These are phyloP conservation scores for Rotaria sp. DNA, from an alignment of 2,888 invertebrate species.

Conservation along the genomic window DNA sequence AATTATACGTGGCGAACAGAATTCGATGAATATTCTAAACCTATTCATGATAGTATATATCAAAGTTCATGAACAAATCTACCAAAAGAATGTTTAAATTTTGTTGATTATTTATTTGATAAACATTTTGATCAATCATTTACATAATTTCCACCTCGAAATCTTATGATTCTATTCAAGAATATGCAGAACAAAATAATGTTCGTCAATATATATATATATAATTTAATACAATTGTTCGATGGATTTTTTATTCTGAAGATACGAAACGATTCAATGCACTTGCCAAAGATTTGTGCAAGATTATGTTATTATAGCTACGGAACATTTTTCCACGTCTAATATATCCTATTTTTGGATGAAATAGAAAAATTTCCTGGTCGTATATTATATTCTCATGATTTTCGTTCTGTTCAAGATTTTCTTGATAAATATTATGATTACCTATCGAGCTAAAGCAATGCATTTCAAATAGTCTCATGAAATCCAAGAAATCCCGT, in stretches of 20 bases:
- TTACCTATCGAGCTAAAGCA: slow-evolving; percentile 36
- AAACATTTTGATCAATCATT: slow-evolving; percentile 38
- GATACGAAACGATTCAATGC: not conserved
- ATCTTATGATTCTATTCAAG: not conserved
- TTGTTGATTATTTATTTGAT: slow-evolving; percentile 38
- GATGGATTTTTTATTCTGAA: not conserved
- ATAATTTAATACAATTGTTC: not conserved
- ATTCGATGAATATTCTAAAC: slow-evolving; percentile 32
- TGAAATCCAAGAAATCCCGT: slow-evolving; percentile 37
- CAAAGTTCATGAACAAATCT: slow-evolving; percentile 35
- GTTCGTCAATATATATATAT: not conserved
- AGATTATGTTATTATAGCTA: slow-evolving; percentile 35
- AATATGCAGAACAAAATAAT: not conserved
- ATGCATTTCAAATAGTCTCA: slow-evolving; percentile 41
- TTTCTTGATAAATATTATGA: slow-evolving; percentile 9
- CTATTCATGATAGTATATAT: slow-evolving; percentile 39
- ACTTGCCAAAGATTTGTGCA: not conserved
- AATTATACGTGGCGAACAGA: slow-evolving; percentile 41
- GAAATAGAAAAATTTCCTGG: slow-evolving; percentile 20
- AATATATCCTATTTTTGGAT: slow-evolving; percentile 1
- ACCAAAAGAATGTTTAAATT: slow-evolving; percentile 41
- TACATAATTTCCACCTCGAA: slow-evolving; percentile 36
- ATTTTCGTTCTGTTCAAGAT: not conserved
- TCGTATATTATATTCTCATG: slow-evolving; percentile 18
- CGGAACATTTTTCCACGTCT: slow-evolving; percentile 15